Evolutionary conservation across 2,113 vertebrate genomes (phyloP).

Genomic region (Cyanistes caeruleus): DNA sequence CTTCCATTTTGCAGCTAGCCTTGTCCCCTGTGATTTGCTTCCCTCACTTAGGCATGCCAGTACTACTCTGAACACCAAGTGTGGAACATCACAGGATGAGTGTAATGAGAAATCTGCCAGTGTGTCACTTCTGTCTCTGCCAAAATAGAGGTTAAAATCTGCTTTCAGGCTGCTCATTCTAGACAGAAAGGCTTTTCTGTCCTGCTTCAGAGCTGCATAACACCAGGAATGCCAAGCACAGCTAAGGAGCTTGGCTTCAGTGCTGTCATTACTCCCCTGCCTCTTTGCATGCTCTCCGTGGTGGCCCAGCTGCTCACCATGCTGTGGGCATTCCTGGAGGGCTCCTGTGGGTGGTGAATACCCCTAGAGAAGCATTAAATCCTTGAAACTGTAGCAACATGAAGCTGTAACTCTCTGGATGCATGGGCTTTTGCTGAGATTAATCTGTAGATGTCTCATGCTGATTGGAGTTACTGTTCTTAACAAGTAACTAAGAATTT

Average conservation of each 20-base stretch:
- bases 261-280: background rate
- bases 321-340: background rate
- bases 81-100: constrained; percentile 5
- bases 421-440: background rate
- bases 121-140: constrained; percentile 4
- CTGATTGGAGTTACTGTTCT: background rate
- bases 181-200: background rate
- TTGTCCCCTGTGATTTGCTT: background rate
- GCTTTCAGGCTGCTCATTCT: constrained; percentile 26
- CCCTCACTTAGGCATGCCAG: background rate
- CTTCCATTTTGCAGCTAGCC: constrained; percentile 11
- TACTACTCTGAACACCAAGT: background rate
- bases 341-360: background rate
- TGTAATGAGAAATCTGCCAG: constrained; percentile 39
- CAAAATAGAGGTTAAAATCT: constrained; percentile 54
- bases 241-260: background rate
- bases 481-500: background rate
- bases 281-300: background rate
- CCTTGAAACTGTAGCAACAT: background rate
- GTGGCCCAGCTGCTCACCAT: background rate
- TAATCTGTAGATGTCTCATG: background rate
- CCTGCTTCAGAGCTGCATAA: background rate
- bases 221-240: background rate
- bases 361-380: background rate
- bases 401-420: background rate